Percentiles rank a stretch among this genome's conserved stretches.
Evolutionary conservation across 2,888 invertebrate genomes (phyloP).

Genomic region (Epistrophe eligans): DNA sequence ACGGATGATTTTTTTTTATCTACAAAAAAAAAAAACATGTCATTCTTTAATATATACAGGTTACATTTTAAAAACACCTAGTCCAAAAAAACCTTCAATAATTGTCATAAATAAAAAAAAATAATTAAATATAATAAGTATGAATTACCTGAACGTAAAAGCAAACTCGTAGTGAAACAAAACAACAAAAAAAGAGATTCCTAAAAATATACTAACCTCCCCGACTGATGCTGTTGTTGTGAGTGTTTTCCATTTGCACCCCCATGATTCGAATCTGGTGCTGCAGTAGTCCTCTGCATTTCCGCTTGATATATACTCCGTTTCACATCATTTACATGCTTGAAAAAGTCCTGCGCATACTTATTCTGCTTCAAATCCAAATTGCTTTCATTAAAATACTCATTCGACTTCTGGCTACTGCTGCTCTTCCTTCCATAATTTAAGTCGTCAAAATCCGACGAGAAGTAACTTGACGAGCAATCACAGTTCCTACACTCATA

Average conservation of each 20-base stretch:
- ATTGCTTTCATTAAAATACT: constrained; percentile 76
- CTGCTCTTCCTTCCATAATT: constrained; percentile 79
- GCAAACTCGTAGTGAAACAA: background rate
- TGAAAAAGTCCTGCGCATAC: constrained; percentile 84
- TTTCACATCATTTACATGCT: constrained; percentile 84
- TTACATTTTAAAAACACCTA: too few relatives aligned
- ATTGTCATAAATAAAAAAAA: too few relatives aligned
- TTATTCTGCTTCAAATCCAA: constrained; percentile 82
- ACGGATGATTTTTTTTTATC: too few relatives aligned
- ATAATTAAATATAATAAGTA: too few relatives aligned
- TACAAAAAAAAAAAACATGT: too few relatives aligned
- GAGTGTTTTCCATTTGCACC: constrained; percentile 31
- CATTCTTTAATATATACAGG: too few relatives aligned
- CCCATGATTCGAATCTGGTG: constrained; percentile 74
- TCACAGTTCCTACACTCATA: constrained; percentile 84
- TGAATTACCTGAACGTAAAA: background rate
- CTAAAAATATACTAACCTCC: constrained; percentile 51
- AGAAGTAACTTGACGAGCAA: constrained; percentile 84
- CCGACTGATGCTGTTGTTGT: constrained; percentile 28
- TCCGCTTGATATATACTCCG: constrained; percentile 83
- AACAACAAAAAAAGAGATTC: background rate
- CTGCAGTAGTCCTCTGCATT: constrained; percentile 80
- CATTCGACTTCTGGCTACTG: constrained; percentile 77
- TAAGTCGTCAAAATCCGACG: constrained; percentile 83
- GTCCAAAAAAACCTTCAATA: too few relatives aligned